Base-by-base conservation (phyloP, 2,888 invertebrate genomes). In the Ophonus ardosiacus region DNA sequence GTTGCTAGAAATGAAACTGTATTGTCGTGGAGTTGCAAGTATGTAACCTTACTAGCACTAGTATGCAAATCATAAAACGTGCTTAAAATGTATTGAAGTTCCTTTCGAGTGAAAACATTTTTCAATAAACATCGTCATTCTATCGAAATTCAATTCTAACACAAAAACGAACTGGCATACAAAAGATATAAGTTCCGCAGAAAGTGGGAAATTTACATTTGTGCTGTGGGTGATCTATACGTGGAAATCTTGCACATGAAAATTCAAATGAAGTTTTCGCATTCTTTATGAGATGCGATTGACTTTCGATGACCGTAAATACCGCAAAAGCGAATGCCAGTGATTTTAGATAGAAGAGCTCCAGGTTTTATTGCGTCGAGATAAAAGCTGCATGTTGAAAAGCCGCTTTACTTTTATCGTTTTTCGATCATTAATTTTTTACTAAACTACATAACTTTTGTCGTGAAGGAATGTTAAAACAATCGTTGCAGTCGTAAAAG, bases 81-180 rank as follows among this genome's bases (percentile, higher is more conserved):
- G 57, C 57, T 31, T 78, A 78, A 78, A 56, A 78, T 56, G 31
- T 78, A 78, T 78, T 78, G 78, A 78, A 31, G 31, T 59, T 24
- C 57, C 24, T 68, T 8, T n/a, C 10, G 59, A 59, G 59, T 78
- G 56, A 78, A 59, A 78, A 59, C 57, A 57, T 78, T 57, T 78
- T 78, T 78, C 78, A 78, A 78, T 78, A 78, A 59, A 78, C 31
- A 78, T 78, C 57, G 78, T 78, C 57, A 78, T 78, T 57, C 59
- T 59, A 78, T 78, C 59, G 59, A 78, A 78, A 78, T 78, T 78
- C 57, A 78, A 78, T 24, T 78, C 56, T 57, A 78, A 56, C 57
- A 78, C 56, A 57, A 59, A 76, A 57, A 78, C 57, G 78, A 57
- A 24, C 31, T 31, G 31, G 56, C 59, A 59, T 24, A 78, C 59